Evolutionary conservation across 92 coral and sea anemone species (phyloP), one percentile per base, ranked within the genome.

Genomic region (Blastomussa wellsi): DNA sequence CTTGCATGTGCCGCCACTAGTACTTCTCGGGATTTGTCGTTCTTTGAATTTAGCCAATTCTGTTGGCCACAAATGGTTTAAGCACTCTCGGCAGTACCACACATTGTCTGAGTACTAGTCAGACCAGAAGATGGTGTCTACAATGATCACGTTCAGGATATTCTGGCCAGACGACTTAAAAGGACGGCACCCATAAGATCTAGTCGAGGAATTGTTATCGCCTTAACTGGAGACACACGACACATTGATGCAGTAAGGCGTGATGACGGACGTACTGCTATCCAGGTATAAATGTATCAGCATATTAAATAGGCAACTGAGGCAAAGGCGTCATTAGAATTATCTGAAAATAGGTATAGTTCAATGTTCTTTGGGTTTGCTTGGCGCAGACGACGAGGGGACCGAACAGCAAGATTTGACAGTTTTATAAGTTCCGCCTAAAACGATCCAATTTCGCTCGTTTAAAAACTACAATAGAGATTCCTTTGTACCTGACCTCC

Each of bases 261-360:
- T 37, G 83, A 82, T n/a, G n/a, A n/a, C n/a, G 4, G 91, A 78
- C 8, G 65, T 36, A 7, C 62, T 22, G 59, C 26, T 32, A 31
- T 32, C 57, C 48, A 16, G 33, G 44, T 85, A n/a, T n/a, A n/a
- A n/a, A n/a, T n/a, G n/a, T n/a, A 85, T 48, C 20, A 74, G 29
- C 83, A 74, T 60, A 78, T 76, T 33, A 84, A 75, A 38, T 84
- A 84, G 77, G 88, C 35, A 19, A 76, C 76, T 4, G 74, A 39
- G 22, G 85, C 80, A 53, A 49, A 78, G 33, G 90, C 86, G 39
- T 87, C 82, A 29, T 87, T 87, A 28, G 90, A 87, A 24, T 86
- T 81, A 59, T 80, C 85, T 24, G 85, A 79, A 32, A 72, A 78
- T 13, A 79, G 33, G 67, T 86, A 85, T 69, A 86, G 39, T 20